Percentiles rank a stretch among this genome's conserved stretches.
Conservation (phyloP, 2,113 vertebrate species). For the Tragelaphus imberbis region DNA sequence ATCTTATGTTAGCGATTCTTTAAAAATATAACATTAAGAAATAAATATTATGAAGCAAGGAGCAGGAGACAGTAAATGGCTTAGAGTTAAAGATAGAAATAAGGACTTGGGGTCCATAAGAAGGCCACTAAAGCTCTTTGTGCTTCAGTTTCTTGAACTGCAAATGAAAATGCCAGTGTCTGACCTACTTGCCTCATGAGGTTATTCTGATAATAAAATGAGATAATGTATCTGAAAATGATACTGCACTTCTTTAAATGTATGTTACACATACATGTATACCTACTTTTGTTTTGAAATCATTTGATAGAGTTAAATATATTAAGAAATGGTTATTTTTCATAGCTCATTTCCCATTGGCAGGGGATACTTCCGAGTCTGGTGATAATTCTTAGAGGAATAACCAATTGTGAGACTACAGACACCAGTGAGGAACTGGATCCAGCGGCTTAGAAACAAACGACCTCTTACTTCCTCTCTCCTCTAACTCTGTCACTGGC, state of each 20-base stretch:
- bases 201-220: neutral
- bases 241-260: neutral
- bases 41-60: neutral
- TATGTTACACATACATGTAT: neutral
- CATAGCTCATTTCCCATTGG: neutral
- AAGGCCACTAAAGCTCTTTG: neutral
- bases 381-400: neutral
- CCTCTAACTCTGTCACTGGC: neutral
- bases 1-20: neutral
- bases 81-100: neutral
- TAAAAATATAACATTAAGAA: neutral
- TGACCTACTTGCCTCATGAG: neutral
- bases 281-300: neutral
- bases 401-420: neutral
- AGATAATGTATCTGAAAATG: neutral
- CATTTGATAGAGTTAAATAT: neutral
- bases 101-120: neutral
- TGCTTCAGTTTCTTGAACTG: neutral
- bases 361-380: neutral
- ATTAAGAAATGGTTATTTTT: neutral
- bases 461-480: no score
- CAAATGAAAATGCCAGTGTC: neutral
- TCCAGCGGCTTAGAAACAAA: neutral
- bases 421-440: neutral
- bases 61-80: neutral